Evolutionary conservation across 2,113 vertebrate genomes (phyloP), one percentile per base, ranked within the genome.

Genomic region (Nettapus auritus): DNA sequence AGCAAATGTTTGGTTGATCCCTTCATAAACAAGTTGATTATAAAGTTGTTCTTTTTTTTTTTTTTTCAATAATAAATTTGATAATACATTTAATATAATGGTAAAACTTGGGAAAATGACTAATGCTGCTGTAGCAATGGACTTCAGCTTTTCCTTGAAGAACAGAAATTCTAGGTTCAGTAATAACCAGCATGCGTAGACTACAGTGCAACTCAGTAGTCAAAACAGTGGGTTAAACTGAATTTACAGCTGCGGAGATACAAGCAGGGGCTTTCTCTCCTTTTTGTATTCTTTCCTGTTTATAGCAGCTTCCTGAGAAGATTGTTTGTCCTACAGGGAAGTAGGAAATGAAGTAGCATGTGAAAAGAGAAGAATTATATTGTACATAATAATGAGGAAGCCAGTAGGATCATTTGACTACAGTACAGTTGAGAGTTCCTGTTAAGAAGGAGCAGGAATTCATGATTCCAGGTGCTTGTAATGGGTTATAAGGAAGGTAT

Each of bases 261-360:
- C 7, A 53, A 16, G 82, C 7, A 15, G 46, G 31, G 34, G 6
- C 33, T 79, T 82, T 82, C 70, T 89, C 11, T 82, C 70, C 48
- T 34, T 89, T 68, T 57, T 62, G 26, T 48, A 10, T 44, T 68
- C 53, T 85, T 87, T 73, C 85, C 79, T 88, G 38, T 89, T 96
- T 53, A 3, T 40, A 73, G 34, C 38, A 90, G 71, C 55, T 88
- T 91, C 63, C 63, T 8, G 2, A 57, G 13, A 71, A 79, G 55
- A 31, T 31, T 13, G 71, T 80, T 82, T 93, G 71, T 90, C 75
- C 59, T 88, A 44, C 50, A 74, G 12, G 34, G 59, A 86, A 95
- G 55, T 25, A 88, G 86, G 85, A 97, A 93, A 82, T n/a, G 16
- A 94, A 93, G 75, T 11, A 64, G 22, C 38, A 48, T 2, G 6